Evolutionary conservation across 2,888 invertebrate species (phyloP).

Genomic region (Hypercompe scribonia): DNA sequence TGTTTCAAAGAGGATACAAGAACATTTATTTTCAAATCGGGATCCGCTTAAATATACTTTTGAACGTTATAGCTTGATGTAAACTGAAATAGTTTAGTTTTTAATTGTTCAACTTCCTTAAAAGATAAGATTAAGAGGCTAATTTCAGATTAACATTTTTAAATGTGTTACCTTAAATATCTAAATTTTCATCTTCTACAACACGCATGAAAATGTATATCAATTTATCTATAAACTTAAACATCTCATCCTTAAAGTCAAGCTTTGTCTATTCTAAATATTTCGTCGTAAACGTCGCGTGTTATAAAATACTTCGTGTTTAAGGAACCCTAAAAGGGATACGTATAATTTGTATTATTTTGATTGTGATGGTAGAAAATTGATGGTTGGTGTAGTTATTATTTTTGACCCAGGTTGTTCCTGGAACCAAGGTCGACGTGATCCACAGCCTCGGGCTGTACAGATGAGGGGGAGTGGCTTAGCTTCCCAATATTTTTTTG

Average conservation of each 20-base stretch:
- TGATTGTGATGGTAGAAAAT: slow-evolving; percentile 80
- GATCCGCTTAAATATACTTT: slow-evolving; percentile 2
- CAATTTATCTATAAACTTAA: neutral
- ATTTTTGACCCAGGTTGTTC: slow-evolving; percentile 70
- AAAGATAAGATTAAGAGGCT: neutral
- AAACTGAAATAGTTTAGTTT: neutral
- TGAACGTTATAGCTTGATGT: neutral
- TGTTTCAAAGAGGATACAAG: neutral
- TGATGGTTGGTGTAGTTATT: slow-evolving; percentile 72
- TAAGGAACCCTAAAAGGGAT: slow-evolving; percentile 56
- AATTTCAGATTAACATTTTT: neutral
- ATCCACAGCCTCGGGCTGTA: slow-evolving; percentile 62
- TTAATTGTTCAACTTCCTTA: neutral
- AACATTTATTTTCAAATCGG: neutral
- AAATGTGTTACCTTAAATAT: too few relatives aligned
- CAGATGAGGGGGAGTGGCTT: slow-evolving; percentile 70
- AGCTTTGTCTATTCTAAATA: neutral
- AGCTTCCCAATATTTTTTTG: slow-evolving; percentile 68
- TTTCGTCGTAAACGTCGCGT: neutral
- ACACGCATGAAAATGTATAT: neutral
- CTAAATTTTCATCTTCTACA: neutral
- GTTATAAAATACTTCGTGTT: neutral
- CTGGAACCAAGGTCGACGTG: slow-evolving; percentile 72
- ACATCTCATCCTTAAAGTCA: neutral
- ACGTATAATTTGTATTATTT: slow-evolving; percentile 79